A percentile compares a stretch with the other conserved stretches of the same genome.
Conservation (phyloP, 1,140 invertebrate species). For the Trachymyrmex cornetzi region DNA sequence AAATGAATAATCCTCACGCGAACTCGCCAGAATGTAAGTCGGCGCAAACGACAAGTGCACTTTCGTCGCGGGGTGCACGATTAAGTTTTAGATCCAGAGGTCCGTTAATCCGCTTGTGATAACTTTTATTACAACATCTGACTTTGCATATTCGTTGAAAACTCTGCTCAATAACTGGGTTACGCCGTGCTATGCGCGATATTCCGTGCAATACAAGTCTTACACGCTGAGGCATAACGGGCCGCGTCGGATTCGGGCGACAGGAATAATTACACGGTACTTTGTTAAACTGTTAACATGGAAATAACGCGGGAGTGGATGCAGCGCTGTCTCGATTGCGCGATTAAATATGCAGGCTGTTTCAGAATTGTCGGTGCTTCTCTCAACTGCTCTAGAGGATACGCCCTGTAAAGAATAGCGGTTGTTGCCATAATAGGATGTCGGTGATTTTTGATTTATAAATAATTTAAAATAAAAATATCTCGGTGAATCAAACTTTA, state of each 20-base stretch:
- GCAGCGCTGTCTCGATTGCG: conserved; percentile 35
- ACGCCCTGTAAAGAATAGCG: conserved; percentile 27
- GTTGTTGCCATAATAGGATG: not conserved
- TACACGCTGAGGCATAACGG: conserved; percentile 26
- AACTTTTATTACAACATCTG: conserved; percentile 50
- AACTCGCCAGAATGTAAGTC: conserved; percentile 51
- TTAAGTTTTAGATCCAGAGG: conserved; percentile 39
- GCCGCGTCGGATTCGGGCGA: conserved; percentile 45
- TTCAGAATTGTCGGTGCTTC: conserved; percentile 34
- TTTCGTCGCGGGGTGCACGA: conserved; percentile 16
- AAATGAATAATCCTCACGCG: conserved; percentile 74
- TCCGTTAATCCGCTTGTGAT: conserved; percentile 23
- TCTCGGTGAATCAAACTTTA: not conserved
- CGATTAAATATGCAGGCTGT: conserved; percentile 53
- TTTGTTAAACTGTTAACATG: conserved; percentile 55
- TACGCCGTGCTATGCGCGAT: not conserved
- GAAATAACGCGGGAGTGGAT: conserved; percentile 43
- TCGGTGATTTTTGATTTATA: conserved; percentile 9
- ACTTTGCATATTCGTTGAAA: conserved; percentile 40
- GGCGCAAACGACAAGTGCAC: conserved; percentile 34
- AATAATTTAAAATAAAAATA: not conserved
- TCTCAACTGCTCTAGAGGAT: not conserved
- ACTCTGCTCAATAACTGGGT: conserved; percentile 38
- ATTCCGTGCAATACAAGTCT: not conserved
- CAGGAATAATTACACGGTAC: conserved; percentile 53